Evolutionary conservation across 2,113 vertebrate species (phyloP).

Genomic region (Dromas ardeola): DNA sequence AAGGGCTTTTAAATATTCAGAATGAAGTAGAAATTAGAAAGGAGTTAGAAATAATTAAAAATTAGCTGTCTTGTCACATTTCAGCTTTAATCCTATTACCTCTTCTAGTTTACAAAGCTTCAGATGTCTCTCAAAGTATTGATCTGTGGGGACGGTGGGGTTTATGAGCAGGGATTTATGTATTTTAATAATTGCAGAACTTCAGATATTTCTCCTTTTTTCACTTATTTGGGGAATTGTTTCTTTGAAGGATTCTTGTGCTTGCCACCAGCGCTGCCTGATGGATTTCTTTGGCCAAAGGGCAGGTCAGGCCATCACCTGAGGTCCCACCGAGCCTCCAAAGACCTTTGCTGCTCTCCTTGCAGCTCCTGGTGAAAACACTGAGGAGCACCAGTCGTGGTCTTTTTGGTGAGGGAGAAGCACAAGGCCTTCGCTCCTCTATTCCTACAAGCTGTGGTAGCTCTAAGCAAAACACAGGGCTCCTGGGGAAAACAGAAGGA

Average conservation of each 20-base stretch:
- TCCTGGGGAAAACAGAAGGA: not conserved
- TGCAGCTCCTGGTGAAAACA: not conserved
- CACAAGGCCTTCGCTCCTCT: not conserved
- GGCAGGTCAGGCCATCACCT: not conserved
- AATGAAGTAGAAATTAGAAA: constrained; percentile 49
- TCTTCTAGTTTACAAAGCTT: constrained; percentile 30
- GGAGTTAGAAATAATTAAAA: constrained; percentile 50
- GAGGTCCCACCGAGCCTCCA: rapidly evolving
- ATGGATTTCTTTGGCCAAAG: not conserved
- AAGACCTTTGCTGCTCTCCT: not conserved
- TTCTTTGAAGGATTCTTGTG: rapidly evolving
- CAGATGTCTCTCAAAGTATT: not conserved
- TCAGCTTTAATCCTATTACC: constrained; percentile 22
- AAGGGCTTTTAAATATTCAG: constrained; percentile 58
- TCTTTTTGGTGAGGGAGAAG: not conserved
- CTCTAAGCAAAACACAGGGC: not conserved
- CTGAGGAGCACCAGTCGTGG: not conserved
- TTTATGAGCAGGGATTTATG: not conserved
- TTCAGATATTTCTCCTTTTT: not conserved
- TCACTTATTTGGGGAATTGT: not conserved
- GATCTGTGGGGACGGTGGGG: not conserved
- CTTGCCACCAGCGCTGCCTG: not conserved
- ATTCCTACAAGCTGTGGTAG: not conserved
- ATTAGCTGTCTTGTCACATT: constrained; percentile 23
- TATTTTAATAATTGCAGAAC: not conserved